A percentile compares a stretch with the other conserved stretches of the same genome.
Evolutionary conservation across 1,140 invertebrate species (phyloP).

Genomic region (Cyclargus thomasi): DNA sequence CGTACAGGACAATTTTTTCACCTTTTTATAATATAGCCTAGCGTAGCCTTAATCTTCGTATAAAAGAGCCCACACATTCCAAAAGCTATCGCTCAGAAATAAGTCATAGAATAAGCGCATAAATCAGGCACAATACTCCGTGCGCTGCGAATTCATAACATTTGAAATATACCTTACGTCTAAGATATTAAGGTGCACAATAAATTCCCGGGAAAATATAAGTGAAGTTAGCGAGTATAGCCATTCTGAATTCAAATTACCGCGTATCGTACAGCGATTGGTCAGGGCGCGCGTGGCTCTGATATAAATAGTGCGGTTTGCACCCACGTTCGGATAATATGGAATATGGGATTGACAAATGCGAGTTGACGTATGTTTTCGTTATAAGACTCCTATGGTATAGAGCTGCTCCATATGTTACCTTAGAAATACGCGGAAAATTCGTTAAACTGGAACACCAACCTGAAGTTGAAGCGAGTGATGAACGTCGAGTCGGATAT

Average conservation of each 20-base stretch:
- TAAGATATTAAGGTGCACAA: slow-evolving; percentile 23
- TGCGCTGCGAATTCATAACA: background rate
- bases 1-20: too few species aligned
- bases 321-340: slow-evolving; percentile 40
- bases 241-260: slow-evolving; percentile 62
- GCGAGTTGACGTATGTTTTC: slow-evolving; percentile 26
- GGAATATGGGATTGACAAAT: slow-evolving; percentile 44
- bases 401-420: slow-evolving; percentile 17
- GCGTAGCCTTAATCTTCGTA: background rate
- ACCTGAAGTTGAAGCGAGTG: background rate
- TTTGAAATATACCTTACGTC: slow-evolving; percentile 24
- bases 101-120: slow-evolving; percentile 65
- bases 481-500: too few species aligned
- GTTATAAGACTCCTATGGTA: slow-evolving; percentile 11
- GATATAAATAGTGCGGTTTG: slow-evolving; percentile 66
- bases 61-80: slow-evolving; percentile 13
- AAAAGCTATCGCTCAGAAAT: slow-evolving; percentile 51
- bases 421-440: background rate
- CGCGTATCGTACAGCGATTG: slow-evolving; percentile 60
- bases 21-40: too few species aligned
- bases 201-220: slow-evolving; percentile 23
- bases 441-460: background rate
- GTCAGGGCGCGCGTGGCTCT: slow-evolving; percentile 54
- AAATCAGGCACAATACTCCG: slow-evolving; percentile 53
- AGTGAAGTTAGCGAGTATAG: slow-evolving; percentile 41